Evolutionary conservation across 1,140 invertebrate genomes (phyloP).

Genomic region (Caenorhabditis latens): DNA sequence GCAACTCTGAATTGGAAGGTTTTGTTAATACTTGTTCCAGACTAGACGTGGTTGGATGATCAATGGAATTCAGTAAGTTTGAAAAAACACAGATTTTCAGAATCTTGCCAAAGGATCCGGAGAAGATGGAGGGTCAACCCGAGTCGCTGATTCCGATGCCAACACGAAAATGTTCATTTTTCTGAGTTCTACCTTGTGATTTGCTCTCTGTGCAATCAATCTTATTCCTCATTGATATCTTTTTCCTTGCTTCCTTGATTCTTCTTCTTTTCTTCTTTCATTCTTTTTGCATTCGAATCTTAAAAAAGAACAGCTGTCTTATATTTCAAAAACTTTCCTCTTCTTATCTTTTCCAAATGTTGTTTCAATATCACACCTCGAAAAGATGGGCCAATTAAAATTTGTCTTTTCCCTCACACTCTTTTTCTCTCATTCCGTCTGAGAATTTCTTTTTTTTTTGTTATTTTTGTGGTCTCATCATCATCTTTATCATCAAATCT

Average conservation of each 20-base stretch:
- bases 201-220: constrained; percentile 43
- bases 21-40: too few relatives aligned
- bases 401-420: neutral
- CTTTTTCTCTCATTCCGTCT: neutral
- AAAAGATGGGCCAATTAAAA: constrained; percentile 20
- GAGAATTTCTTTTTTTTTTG: neutral
- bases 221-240: constrained; percentile 29
- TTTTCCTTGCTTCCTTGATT: neutral
- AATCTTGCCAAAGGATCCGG: too few relatives aligned
- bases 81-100: too few relatives aligned
- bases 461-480: constrained; percentile 5
- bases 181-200: constrained; percentile 14
- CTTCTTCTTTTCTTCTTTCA: neutral
- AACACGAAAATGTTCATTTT: constrained; percentile 7
- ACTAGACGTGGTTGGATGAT: too few relatives aligned
- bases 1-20: too few relatives aligned
- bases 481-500: neutral
- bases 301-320: constrained; percentile 50
- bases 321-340: neutral
- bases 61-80: too few relatives aligned
- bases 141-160: too few relatives aligned
- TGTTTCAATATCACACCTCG: constrained; percentile 45
- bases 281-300: constrained; percentile 10
- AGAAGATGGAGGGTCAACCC: too few relatives aligned
- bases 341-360: constrained; percentile 3